Percentiles rank a stretch among this genome's conserved stretches.
phyloP scores from a whole-genome alignment of 2,113 vertebrate genomes.

The Rhea pennata region DNA sequence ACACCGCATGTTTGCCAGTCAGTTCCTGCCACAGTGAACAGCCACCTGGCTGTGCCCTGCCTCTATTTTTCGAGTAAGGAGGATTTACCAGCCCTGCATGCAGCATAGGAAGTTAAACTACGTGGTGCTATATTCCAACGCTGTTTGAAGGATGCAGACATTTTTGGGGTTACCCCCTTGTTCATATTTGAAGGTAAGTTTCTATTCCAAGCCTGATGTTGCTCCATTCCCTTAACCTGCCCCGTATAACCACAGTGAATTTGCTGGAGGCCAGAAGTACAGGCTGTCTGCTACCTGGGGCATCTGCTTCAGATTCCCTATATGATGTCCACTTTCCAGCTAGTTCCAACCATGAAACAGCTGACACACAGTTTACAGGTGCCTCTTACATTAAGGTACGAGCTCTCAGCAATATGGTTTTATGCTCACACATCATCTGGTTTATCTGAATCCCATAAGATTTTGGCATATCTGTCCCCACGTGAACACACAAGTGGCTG shows the following conservation, averaged over 20 bases:
- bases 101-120: neutral
- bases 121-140: neutral
- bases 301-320: neutral
- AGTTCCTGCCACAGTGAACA: neutral
- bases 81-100: fast-evolving
- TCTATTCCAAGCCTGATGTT: neutral
- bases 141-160: neutral
- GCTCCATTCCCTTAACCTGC: neutral
- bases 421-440: neutral
- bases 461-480: neutral
- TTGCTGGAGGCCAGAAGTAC: neutral
- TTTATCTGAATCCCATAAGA: neutral
- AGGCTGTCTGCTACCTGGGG: neutral
- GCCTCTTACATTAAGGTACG: neutral
- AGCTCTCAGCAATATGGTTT: neutral
- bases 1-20: neutral
- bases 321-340: neutral
- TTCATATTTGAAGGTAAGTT: neutral
- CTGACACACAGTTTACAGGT: neutral
- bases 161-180: neutral
- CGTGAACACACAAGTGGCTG: neutral
- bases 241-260: fast-evolving
- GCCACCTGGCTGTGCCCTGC: neutral
- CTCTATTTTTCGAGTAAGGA: neutral
- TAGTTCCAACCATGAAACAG: neutral